Evolutionary conservation across 2,113 vertebrate genomes (phyloP).

Genomic region (Xiphophorus maculatus): DNA sequence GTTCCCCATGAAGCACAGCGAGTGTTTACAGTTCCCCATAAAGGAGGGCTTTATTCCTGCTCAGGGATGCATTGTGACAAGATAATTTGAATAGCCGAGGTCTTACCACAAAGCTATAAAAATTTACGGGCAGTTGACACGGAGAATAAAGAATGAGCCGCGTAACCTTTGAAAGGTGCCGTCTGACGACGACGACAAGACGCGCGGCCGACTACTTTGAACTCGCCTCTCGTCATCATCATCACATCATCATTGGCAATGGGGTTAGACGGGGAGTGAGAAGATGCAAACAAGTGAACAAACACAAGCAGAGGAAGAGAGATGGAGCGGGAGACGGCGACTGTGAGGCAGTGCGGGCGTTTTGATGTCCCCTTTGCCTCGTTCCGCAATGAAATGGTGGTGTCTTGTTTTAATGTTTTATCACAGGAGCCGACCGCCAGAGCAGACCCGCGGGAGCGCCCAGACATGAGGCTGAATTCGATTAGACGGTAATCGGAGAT

Average conservation of each 20-base stretch:
- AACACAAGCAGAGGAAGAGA: constrained; percentile 33
- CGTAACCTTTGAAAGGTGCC: constrained; percentile 65
- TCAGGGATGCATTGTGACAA: constrained; percentile 82
- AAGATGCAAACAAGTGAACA: constrained; percentile 60
- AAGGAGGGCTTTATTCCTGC: constrained; percentile 79
- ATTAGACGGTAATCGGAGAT: constrained; percentile 75
- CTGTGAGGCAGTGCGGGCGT: constrained; percentile 47
- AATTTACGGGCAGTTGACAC: constrained; percentile 81
- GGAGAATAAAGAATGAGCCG: constrained; percentile 79
- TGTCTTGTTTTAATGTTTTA: constrained; percentile 80
- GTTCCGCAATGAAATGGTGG: constrained; percentile 67
- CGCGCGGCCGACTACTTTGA: constrained; percentile 17
- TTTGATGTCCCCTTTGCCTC: constrained; percentile 68
- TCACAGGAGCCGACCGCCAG: constrained; percentile 69
- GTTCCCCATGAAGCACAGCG: constrained; percentile 74
- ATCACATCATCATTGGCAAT: not conserved
- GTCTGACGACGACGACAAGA: constrained; percentile 38
- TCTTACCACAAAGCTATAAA: constrained; percentile 80
- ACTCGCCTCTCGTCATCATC: constrained; percentile 26
- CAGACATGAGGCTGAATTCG: constrained; percentile 77
- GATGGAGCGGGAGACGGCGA: constrained; percentile 23
- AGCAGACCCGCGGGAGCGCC: constrained; percentile 70
- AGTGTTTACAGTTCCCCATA: constrained; percentile 80
- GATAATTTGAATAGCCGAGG: constrained; percentile 82
- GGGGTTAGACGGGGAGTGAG: not conserved